Percentiles rank a stretch among this genome's conserved stretches.
phyloP scores from a whole-genome alignment of 2,888 invertebrate species.

The Oscheius sp. region DNA sequence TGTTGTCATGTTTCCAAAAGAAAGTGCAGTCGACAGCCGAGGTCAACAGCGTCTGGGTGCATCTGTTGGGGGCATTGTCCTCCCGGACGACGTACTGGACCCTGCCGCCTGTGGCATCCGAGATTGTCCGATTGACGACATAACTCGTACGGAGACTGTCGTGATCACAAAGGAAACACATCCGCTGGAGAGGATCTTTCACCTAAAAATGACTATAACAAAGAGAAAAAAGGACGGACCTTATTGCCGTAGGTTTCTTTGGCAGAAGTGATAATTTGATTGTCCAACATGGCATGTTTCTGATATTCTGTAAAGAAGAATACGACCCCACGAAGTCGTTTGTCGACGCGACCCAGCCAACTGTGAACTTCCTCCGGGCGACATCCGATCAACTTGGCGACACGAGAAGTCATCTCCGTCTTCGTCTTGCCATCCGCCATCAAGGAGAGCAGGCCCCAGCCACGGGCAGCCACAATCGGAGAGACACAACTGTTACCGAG shows the following conservation, averaged over 20 bases:
- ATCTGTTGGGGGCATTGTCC: slow-evolving; percentile 21
- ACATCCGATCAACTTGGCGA: slow-evolving; percentile 18
- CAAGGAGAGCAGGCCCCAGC: slow-evolving; percentile 29
- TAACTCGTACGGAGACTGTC: slow-evolving; percentile 25
- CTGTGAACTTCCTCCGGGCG: background rate
- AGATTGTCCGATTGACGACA: slow-evolving; percentile 5
- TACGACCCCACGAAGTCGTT: background rate
- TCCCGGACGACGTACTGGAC: slow-evolving; percentile 30
- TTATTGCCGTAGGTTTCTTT: slow-evolving; percentile 6
- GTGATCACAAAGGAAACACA: slow-evolving; percentile 30
- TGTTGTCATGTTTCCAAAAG: slow-evolving; percentile 24
- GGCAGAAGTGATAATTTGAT: background rate
- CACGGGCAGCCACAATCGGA: slow-evolving; percentile 18
- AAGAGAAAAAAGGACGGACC: background rate
- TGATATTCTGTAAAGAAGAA: slow-evolving; percentile 22
- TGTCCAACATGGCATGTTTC: background rate
- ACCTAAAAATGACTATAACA: background rate
- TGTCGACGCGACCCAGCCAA: background rate
- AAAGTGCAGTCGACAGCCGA: slow-evolving; percentile 35
- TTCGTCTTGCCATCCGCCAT: slow-evolving; percentile 30
- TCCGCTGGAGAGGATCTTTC: background rate
- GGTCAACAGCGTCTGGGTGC: slow-evolving; percentile 1
- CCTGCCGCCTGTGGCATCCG: background rate
- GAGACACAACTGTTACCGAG: slow-evolving; percentile 29
- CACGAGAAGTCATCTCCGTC: background rate